Evolutionary conservation across 1,140 invertebrate species (phyloP).

Genomic region (Diorhabda carinulata): DNA sequence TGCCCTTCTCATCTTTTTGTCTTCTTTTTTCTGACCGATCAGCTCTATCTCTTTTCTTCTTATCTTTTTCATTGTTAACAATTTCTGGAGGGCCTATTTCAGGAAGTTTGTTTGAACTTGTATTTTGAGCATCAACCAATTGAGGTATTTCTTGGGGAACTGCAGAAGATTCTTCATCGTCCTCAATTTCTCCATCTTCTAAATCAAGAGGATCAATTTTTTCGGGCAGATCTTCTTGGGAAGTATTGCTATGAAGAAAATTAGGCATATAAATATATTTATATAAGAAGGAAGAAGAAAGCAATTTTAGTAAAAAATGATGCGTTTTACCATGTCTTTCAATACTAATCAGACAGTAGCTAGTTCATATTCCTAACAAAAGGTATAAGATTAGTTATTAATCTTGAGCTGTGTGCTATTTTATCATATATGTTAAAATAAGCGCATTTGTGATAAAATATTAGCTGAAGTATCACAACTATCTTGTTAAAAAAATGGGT

Average conservation of each 20-base stretch:
- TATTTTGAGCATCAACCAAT: neutral
- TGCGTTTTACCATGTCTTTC: too few species aligned
- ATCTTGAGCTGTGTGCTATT: too few species aligned
- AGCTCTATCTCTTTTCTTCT: constrained; percentile 37
- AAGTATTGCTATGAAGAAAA: constrained; percentile 9
- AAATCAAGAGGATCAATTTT: constrained; percentile 50
- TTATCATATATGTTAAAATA: too few species aligned
- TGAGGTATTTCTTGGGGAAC: constrained; percentile 17
- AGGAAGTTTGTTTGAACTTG: constrained; percentile 6
- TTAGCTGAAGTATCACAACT: too few species aligned
- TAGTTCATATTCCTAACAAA: too few species aligned
- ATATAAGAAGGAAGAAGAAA: too few species aligned
- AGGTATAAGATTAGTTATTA: too few species aligned
- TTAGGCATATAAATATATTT: too few species aligned
- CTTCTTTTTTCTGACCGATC: constrained; percentile 24
- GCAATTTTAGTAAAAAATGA: too few species aligned
- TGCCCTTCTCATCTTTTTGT: constrained; percentile 30
- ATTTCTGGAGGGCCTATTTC: constrained; percentile 34
- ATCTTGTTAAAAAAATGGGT: too few species aligned
- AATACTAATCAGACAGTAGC: too few species aligned
- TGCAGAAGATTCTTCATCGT: constrained; percentile 54
- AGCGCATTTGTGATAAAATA: too few species aligned
- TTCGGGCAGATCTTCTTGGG: constrained; percentile 26
- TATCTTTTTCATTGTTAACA: constrained; percentile 38
- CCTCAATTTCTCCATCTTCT: constrained; percentile 60